phyloP scores from a whole-genome alignment of 2,113 vertebrate genomes.

The Carettochelys insculpta region DNA sequence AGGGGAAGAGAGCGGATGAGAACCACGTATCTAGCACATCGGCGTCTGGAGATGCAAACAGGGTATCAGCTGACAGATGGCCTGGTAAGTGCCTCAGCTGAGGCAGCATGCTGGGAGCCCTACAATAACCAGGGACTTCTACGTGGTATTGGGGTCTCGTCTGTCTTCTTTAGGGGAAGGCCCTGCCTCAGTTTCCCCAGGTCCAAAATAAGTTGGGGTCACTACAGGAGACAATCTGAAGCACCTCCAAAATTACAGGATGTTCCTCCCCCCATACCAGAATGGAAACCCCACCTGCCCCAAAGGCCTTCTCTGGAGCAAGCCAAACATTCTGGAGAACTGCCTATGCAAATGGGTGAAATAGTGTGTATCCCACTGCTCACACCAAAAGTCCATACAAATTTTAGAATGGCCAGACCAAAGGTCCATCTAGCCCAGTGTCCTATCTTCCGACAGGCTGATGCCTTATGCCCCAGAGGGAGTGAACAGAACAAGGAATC shows the following conservation, averaged over 20 bases:
- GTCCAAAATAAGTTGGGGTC: not conserved
- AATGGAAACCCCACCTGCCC: not conserved
- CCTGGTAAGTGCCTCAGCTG: too few relatives aligned
- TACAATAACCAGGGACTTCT: not conserved
- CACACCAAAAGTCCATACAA: not conserved
- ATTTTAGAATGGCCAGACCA: too few relatives aligned
- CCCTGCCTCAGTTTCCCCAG: not conserved
- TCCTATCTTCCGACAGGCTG: too few relatives aligned
- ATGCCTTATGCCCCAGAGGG: too few relatives aligned
- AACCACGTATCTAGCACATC: slow-evolving; percentile 92
- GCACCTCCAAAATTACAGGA: not conserved
- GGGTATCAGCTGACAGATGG: not conserved
- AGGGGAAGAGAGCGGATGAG: slow-evolving; percentile 91
- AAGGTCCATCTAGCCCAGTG: too few relatives aligned
- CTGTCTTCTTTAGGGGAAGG: not conserved
- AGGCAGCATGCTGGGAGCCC: not conserved
- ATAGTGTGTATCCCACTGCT: not conserved
- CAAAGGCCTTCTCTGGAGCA: not conserved
- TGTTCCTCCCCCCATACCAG: too few relatives aligned
- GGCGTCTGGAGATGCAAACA: slow-evolving; percentile 71
- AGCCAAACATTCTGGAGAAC: not conserved
- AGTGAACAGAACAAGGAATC: too few relatives aligned
- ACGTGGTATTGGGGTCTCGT: not conserved
- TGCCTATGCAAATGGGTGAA: not conserved
- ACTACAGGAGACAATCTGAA: not conserved